These are phyloP conservation scores for Nyctalus aviator DNA, from an alignment of 2,797 vertebrate species.

Conservation along the genomic window DNA sequence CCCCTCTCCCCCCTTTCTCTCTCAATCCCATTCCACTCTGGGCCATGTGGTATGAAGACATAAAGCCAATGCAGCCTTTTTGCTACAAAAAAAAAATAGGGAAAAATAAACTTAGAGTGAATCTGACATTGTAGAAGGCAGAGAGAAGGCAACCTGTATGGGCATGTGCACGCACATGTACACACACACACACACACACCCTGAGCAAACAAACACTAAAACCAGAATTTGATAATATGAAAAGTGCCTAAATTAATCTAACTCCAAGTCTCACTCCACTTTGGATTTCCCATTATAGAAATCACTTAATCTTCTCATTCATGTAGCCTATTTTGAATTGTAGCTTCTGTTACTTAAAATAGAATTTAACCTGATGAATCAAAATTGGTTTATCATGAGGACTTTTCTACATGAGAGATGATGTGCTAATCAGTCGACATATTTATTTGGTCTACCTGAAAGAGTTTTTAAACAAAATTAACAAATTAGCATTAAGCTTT, in stretches of 20 bases:
- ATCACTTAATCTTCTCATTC: neutral
- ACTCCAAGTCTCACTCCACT: neutral
- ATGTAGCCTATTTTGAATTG: neutral
- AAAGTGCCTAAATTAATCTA: neutral
- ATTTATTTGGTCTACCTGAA: neutral
- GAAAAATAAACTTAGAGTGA: neutral
- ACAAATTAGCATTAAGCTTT: neutral
- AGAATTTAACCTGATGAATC: neutral
- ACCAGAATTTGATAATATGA: neutral
- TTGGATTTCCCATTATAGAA: conserved; percentile 33
- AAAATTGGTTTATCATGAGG: neutral
- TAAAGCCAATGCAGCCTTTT: neutral
- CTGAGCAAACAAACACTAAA: neutral
- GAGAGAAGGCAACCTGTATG: neutral
- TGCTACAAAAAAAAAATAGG: neutral
- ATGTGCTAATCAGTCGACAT: neutral
- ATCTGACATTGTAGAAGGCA: neutral
- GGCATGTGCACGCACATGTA: neutral
- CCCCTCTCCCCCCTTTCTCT: neutral
- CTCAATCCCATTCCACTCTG: neutral
- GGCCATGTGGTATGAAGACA: neutral
- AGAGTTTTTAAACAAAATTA: conserved; percentile 55
- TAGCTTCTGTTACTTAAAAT: neutral
- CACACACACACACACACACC: no score
- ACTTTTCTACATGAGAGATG: neutral